Conservation (phyloP, 92 coral and sea anemone species). For the Micromussa lordhowensis region DNA sequence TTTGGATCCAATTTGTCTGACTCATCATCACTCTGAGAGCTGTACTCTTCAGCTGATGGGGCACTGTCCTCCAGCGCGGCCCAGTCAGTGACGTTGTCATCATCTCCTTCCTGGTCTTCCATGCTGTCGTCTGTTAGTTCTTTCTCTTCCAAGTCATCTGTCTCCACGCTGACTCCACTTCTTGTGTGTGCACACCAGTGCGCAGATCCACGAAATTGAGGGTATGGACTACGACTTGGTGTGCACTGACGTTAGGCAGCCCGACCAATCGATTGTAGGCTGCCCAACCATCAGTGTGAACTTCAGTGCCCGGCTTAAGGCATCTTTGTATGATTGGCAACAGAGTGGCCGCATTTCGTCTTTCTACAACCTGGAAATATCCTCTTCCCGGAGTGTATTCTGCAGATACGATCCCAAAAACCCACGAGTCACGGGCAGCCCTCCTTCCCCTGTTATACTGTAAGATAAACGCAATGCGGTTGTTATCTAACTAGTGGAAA, state of each 20-base stretch:
- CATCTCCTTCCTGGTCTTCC: too few species aligned
- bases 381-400: conserved; percentile 33
- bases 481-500: too few species aligned
- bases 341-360: conserved; percentile 35
- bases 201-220: conserved; percentile 45
- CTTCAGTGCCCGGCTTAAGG: conserved; percentile 61
- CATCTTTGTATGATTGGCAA: conserved; percentile 36
- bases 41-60: too few species aligned
- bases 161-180: conserved; percentile 48
- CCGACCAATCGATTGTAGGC: conserved; percentile 35
- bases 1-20: too few species aligned
- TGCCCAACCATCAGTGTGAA: conserved; percentile 52
- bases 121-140: too few species aligned
- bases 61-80: too few species aligned
- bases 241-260: conserved; percentile 38
- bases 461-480: not conserved
- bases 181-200: conserved; percentile 54
- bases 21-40: too few species aligned
- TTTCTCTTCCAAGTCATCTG: too few species aligned
- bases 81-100: too few species aligned
- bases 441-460: conserved; percentile 47
- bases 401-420: conserved; percentile 24
- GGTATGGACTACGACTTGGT: conserved; percentile 37
- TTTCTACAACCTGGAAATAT: conserved; percentile 36
- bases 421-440: conserved; percentile 15